Evolutionary conservation across 2,888 invertebrate genomes (phyloP), one percentile per base, ranked within the genome.

Genomic region (Acholoe squamosa): DNA sequence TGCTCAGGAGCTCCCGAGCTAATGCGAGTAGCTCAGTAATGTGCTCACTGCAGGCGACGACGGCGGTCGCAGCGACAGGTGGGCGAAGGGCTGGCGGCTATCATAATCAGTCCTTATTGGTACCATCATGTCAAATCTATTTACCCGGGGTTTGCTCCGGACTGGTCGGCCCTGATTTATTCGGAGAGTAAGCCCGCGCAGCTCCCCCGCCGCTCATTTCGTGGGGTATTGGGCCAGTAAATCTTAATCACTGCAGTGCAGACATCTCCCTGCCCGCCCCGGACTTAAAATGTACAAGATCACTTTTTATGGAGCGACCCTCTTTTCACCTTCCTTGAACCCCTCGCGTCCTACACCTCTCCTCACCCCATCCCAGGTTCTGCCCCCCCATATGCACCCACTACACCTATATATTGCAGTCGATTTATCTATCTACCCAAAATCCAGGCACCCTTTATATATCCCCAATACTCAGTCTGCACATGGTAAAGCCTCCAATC

Each of bases 51-150:
- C 71, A 71, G 71, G 71, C 71, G 28, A 71, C 5, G 71, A 28
- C 25, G 71, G 71, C 61, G 61, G 61, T 19, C 61, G 61, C 61
- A 61, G 61, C 71, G 71, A 71, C 71, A 80, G 80, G 80, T 80
- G 80, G 80, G 80, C 19, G 80, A 14, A 43, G 19, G 34, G 34
- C 43, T 14, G 80, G 80, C 54, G 52, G 86, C 54, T 56, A 86
- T 86, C 86, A 86, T 80, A 80, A 80, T 86, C 86, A 86, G 28
- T 56, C 56, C 86, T 86, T 86, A 86, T 86, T 86, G 86, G 86
- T 28, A 28, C 86, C 86, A 86, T 86, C 86, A 86, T 86, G 86
- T 54, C 86, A 54, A 86, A 54, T 52, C 54, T 54, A 54, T 54
- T 86, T 54, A 54, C 54, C 86, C 28, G 25, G 33, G 86, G 52